phyloP scores from a whole-genome alignment of 2,797 vertebrate species.

The Enoplosus armatus region DNA sequence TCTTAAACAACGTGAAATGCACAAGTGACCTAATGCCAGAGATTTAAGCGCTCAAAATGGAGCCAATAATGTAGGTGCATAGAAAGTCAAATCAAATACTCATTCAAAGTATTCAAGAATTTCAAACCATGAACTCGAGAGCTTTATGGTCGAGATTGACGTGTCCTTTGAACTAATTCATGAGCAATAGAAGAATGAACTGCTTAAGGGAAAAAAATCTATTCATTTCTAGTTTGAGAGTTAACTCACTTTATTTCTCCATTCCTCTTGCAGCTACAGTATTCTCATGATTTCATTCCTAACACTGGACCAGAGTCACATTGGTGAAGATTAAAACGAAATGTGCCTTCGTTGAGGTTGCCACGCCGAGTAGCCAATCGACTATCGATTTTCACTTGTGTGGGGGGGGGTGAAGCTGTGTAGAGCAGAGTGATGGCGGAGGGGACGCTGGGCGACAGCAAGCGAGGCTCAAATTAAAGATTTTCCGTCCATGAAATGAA shows the following conservation, averaged over 20 bases:
- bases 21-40: background rate
- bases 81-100: slow-evolving; percentile 4
- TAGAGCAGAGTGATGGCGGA: slow-evolving; percentile 54
- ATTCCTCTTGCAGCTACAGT: slow-evolving; percentile 2
- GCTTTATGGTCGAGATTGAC: background rate
- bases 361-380: slow-evolving; percentile 52
- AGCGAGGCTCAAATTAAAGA: slow-evolving; percentile 78
- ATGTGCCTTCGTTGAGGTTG: slow-evolving; percentile 14
- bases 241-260: slow-evolving; percentile 19
- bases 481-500: slow-evolving; percentile 82
- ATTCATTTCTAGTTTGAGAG: background rate
- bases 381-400: slow-evolving; percentile 65
- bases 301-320: slow-evolving; percentile 19
- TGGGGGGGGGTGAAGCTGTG: slow-evolving; percentile 37
- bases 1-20: slow-evolving; percentile 20
- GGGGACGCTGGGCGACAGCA: slow-evolving; percentile 64
- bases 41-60: background rate
- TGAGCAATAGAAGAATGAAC: background rate
- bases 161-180: background rate
- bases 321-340: slow-evolving; percentile 58
- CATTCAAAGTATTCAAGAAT: slow-evolving; percentile 12
- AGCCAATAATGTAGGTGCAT: background rate
- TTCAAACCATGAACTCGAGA: slow-evolving; percentile 5
- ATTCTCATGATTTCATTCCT: slow-evolving; percentile 40
- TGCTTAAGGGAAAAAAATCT: background rate